Base-by-base conservation (phyloP, 2,888 invertebrate genomes). In the Drosophila setosimentum region DNA sequence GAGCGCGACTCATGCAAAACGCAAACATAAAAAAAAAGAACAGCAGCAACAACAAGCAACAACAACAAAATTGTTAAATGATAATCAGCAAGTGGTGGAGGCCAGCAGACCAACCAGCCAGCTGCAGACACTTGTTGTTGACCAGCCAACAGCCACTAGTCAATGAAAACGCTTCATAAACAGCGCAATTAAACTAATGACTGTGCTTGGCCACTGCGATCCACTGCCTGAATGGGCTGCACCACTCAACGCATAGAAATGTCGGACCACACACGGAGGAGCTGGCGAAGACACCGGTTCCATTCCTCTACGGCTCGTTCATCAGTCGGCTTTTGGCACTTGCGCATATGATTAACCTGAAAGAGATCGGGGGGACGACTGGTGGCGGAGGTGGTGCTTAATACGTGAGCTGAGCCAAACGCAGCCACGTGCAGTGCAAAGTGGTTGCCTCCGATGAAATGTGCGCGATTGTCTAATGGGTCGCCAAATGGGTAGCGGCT, bases 161-260 rank as follows among this genome's bases (percentile, higher is more conserved):
- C 69, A 71, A 69, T 80, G 80, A 73, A 76, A 78, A 78, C 67
- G 82, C 76, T 76, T 79, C 87, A 89, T 87, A 89, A 89, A 90
- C 87, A 90, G 85, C 73, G 83, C 90, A 80, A 89, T 89, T 90
- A 90, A 87, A 83, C 78, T 86, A 90, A 90, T 89, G 90, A 86
- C 78, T 78, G 76, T 82, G 84, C 76, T 75, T 45, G 63, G 71
- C 77, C 50, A 54, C 68, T 48, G 49, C 73, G 68, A 66, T 76
- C 80, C 45, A 45, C 45, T 45, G 49, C 45, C 67, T 53, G 42
- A 55, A 30, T 60, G 49, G 65, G 57, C 53, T 54, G 62, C 48
- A 66, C 27, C 58, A 53, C 65, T 62, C 61, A 29, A 33, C 68
- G 66, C 78, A 71, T 78, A 77, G 74, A 68, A 68, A 59, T 62